These are phyloP conservation scores for Puma concolor DNA, from an alignment of 2,113 vertebrate genomes.

Conservation along the genomic window DNA sequence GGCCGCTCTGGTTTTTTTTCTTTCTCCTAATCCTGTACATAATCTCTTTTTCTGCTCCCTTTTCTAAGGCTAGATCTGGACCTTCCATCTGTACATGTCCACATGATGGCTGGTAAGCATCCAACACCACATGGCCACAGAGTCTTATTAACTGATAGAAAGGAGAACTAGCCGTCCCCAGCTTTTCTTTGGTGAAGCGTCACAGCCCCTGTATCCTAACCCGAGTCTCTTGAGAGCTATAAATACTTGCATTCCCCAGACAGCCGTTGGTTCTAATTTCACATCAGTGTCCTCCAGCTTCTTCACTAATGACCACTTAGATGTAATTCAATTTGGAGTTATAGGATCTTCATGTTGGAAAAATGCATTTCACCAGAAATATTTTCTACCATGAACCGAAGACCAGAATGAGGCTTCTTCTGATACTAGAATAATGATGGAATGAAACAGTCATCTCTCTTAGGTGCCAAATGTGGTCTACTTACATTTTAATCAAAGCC, in stretches of 20 bases:
- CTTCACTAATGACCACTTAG: slow-evolving; percentile 55
- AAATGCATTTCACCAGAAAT: slow-evolving; percentile 57
- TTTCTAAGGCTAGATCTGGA: background rate
- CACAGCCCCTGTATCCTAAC: background rate
- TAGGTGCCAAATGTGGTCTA: background rate
- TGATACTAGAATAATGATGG: background rate
- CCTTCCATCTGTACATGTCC: background rate
- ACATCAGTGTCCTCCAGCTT: slow-evolving; percentile 45
- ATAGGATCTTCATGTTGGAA: slow-evolving; percentile 53
- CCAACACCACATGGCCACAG: background rate
- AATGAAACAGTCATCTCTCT: background rate
- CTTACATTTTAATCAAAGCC: slow-evolving; percentile 1
- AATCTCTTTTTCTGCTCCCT: background rate
- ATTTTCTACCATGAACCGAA: background rate
- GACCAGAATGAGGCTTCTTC: background rate
- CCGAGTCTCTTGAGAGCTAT: background rate
- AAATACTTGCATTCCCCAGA: slow-evolving; percentile 23
- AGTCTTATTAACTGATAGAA: background rate
- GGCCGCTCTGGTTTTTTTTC: background rate
- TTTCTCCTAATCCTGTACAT: background rate
- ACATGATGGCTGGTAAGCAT: background rate
- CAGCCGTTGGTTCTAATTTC: slow-evolving; percentile 48
- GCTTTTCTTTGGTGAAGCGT: background rate
- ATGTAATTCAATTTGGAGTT: slow-evolving; percentile 69
- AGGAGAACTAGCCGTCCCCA: background rate